Evolutionary conservation across 2,113 vertebrate genomes (phyloP).

Genomic region (Rana temporaria): DNA sequence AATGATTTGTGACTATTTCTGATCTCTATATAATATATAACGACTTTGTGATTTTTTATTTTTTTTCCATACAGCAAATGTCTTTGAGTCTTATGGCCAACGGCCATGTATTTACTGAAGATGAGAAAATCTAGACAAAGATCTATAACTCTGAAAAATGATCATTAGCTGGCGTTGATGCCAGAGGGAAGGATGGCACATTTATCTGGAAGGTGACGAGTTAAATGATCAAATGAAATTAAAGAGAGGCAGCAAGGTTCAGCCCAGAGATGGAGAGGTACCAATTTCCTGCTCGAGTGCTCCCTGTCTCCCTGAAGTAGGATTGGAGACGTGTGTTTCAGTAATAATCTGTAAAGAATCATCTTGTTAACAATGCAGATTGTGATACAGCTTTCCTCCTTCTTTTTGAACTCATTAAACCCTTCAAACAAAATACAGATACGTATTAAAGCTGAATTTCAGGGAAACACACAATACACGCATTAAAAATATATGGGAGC

Average conservation of each 20-base stretch:
- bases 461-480: too few species aligned
- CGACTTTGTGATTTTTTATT: constrained; percentile 57
- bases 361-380: constrained; percentile 54
- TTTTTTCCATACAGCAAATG: background rate
- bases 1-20: constrained; percentile 61
- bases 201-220: constrained; percentile 2
- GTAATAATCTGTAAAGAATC: constrained; percentile 58
- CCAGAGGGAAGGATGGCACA: background rate
- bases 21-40: background rate
- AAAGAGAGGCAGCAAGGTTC: constrained; percentile 31
- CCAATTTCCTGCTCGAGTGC: constrained; percentile 55
- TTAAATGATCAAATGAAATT: constrained; percentile 44
- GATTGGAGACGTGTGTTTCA: constrained; percentile 41
- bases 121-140: constrained; percentile 4
- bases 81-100: constrained; percentile 42
- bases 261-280: constrained; percentile 47
- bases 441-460: background rate
- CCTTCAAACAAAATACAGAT: background rate
- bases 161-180: background rate
- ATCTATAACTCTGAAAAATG: background rate
- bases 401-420: background rate
- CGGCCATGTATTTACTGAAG: constrained; percentile 3
- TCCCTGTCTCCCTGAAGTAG: constrained; percentile 46
- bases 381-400: background rate
- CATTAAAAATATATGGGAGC: too few species aligned